phyloP scores from a whole-genome alignment of 2,888 invertebrate species.

The Pogonocherus hispidulus region DNA sequence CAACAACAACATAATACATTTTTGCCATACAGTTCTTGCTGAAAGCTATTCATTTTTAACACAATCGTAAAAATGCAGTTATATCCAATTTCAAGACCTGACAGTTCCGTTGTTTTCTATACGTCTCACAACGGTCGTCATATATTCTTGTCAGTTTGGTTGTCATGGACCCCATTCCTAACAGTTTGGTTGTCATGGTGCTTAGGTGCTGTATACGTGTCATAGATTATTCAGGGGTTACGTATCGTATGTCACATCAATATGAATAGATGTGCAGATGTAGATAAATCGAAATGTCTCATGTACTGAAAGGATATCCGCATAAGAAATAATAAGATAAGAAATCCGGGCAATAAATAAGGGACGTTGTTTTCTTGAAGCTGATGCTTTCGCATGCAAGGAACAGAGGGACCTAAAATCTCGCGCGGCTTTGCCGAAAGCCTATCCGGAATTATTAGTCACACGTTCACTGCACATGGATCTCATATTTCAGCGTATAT shows the following conservation, averaged over 20 bases:
- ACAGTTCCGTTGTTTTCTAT: too few species aligned
- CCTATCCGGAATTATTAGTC: not conserved
- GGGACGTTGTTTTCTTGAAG: not conserved
- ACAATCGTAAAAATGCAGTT: too few species aligned
- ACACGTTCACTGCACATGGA: not conserved
- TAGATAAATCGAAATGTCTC: not conserved
- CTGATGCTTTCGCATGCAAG: not conserved
- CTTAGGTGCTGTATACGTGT: too few species aligned
- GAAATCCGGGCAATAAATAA: constrained; percentile 2
- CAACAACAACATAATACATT: too few species aligned
- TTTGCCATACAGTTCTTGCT: too few species aligned
- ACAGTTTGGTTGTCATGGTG: too few species aligned
- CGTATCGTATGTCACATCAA: not conserved
- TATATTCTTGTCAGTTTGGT: too few species aligned
- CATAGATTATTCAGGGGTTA: not conserved
- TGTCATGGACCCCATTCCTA: too few species aligned
- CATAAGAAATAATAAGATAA: not conserved
- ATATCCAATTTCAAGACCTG: too few species aligned
- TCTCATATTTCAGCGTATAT: constrained; percentile 1
- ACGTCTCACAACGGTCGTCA: too few species aligned
- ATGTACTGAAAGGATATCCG: not conserved
- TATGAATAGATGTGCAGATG: not conserved
- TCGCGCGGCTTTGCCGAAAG: not conserved
- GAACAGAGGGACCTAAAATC: not conserved
- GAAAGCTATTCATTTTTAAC: too few species aligned